A percentile compares a stretch with the other conserved stretches of the same genome.
These are phyloP conservation scores for Strongylocentrotus purpuratus DNA, from an alignment of 35 echinoderm and acorn worm genomes.

Conservation along the genomic window DNA sequence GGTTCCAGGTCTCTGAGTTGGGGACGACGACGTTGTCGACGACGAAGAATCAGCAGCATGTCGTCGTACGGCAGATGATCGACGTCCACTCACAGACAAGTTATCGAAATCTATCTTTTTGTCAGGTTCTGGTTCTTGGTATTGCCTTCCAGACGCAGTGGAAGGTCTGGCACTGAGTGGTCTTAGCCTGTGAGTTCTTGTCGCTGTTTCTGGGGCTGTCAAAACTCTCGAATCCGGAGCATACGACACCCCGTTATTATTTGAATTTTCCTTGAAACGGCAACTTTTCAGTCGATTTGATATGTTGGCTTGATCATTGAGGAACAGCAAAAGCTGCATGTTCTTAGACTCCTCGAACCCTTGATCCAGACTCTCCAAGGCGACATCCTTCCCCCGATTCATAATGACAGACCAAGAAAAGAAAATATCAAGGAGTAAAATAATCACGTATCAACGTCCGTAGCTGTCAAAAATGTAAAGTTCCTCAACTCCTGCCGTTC, in stretches of 20 bases:
- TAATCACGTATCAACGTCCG: background rate
- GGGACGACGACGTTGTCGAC: background rate
- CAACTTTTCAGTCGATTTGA: slow-evolving; percentile 44
- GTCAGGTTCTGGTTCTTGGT: slow-evolving; percentile 5
- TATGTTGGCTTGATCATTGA: slow-evolving; percentile 36
- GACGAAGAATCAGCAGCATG: background rate
- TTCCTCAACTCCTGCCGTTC: background rate
- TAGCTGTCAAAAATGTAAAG: background rate
- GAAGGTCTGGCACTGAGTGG: slow-evolving; percentile 34
- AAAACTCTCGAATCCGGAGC: background rate
- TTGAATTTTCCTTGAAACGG: slow-evolving; percentile 30
- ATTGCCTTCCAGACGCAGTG: slow-evolving; percentile 16
- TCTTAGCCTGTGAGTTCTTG: slow-evolving; percentile 9
- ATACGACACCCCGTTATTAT: background rate
- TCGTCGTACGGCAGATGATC: background rate
- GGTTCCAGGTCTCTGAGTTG: slow-evolving; percentile 7
- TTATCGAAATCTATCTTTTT: background rate
- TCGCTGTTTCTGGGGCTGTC: slow-evolving; percentile 9
- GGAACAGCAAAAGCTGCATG: slow-evolving; percentile 26
- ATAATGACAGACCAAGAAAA: background rate
- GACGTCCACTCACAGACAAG: slow-evolving; percentile 17
- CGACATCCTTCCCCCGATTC: slow-evolving; percentile 14
- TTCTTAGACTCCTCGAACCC: slow-evolving; percentile 27
- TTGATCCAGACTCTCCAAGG: slow-evolving; percentile 34
- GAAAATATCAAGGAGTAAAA: background rate